Percentiles rank a stretch among this genome's conserved stretches.
Evolutionary conservation across 2,113 vertebrate species (phyloP).

Genomic region (Benitochromis conjunctus): DNA sequence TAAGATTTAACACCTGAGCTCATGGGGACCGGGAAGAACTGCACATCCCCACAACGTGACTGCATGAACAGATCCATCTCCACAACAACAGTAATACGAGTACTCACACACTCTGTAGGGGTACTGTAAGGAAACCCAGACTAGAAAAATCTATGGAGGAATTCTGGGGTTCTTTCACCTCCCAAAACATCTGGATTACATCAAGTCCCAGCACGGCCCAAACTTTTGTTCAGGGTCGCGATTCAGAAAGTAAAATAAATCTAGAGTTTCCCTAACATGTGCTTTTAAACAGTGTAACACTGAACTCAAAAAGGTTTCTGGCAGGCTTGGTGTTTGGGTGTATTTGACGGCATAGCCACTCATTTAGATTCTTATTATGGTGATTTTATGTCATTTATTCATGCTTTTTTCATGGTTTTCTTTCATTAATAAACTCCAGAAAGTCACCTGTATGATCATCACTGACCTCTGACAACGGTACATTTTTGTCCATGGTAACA

Average conservation of each 20-base stretch:
- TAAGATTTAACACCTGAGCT: not conserved
- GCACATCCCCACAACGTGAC: not conserved
- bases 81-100: not conserved
- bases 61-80: not conserved
- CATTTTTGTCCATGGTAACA: too few relatives aligned
- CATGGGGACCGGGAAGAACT: not conserved
- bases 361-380: not conserved
- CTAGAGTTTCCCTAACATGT: not conserved
- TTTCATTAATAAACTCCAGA: not conserved
- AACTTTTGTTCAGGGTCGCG: not conserved
- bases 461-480: not conserved
- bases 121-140: not conserved
- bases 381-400: not conserved
- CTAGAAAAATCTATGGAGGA: not conserved
- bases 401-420: not conserved
- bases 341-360: not conserved
- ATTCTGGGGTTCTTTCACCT: not conserved
- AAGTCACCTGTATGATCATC: not conserved
- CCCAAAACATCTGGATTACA: conserved; percentile 28
- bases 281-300: not conserved
- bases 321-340: not conserved
- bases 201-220: not conserved
- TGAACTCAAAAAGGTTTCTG: not conserved
- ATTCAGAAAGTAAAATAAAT: not conserved
- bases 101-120: not conserved